Base-by-base conservation (phyloP, 2,888 invertebrate genomes). In the Troides helena region DNA sequence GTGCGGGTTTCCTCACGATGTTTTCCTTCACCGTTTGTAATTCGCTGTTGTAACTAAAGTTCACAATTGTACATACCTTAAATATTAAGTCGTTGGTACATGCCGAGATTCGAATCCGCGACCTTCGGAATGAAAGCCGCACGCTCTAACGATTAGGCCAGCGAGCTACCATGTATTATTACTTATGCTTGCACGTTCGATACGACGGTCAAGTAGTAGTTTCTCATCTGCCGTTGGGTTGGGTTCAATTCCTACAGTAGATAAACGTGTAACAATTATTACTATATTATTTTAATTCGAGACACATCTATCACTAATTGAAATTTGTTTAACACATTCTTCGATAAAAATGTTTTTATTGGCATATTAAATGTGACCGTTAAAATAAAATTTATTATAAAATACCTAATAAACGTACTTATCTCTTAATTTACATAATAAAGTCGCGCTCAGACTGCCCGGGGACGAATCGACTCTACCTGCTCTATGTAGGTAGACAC, bases 341-440 rank as follows among this genome's bases (percentile, higher is more conserved):
- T 69, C 62, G 71, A 73, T 72, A 74, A 83, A 30, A 80, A 83
- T 80, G 81, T 79, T 83, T 79, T 67, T 78, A 80, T 78, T 80
- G 77, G 74, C 78, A 78, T 81, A 82, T 83, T 82, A 83, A 81
- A 81, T 73, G 79, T 80, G 80, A 76, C 81, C 79, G 81, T 81
- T 84, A 81, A 85, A 82, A 87, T 88, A 73, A 75, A 74, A 74
- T 76, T 86, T 79, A 83, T 87, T 50, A 57, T 57, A 86, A 80
- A 86, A 88, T 88, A 87, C 81, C 14, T 57, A 21, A 21, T 57
- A 21, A 57, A 21, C 18, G 71, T 75, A 74, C 72, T 87, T 90
- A 90, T 90, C 82, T 88, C 82, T 81, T 80, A 75, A 90, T 91
- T 91, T 88, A 81, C 90, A 90, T 90, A 90, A 86, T 85, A 84